Conservation (phyloP, 2,888 invertebrate species). For the Watsonalla binaria region DNA sequence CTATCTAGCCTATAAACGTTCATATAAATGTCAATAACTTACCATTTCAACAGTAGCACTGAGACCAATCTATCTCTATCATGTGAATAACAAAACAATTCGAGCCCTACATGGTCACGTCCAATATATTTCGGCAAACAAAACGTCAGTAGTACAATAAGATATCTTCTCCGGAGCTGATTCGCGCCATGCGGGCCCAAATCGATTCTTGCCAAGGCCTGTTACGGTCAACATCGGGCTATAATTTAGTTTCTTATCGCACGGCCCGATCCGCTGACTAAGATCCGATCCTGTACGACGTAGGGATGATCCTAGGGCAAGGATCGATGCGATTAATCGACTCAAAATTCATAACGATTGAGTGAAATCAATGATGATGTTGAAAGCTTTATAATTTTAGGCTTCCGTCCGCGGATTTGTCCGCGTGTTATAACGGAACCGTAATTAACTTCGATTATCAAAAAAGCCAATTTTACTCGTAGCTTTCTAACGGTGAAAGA, state of each 20-base stretch:
- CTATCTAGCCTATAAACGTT: too few relatives aligned
- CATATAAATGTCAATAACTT: too few relatives aligned
- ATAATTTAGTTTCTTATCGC: conserved; percentile 69
- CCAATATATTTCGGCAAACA: conserved; percentile 13
- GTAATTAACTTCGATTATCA: too few relatives aligned
- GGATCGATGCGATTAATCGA: neutral
- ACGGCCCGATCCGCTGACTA: conserved; percentile 56
- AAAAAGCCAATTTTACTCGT: too few relatives aligned
- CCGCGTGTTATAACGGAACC: too few relatives aligned
- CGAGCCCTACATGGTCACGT: neutral
- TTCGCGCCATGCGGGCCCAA: conserved; percentile 32
- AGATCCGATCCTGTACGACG: conserved; percentile 37
- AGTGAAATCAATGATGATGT: too few relatives aligned
- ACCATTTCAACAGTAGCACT: neutral
- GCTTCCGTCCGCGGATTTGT: too few relatives aligned
- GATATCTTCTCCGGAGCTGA: conserved; percentile 22
- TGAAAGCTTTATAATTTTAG: too few relatives aligned
- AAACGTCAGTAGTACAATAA: conserved; percentile 10
- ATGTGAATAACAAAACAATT: neutral
- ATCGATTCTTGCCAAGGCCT: conserved; percentile 26
- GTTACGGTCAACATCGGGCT: conserved; percentile 51
- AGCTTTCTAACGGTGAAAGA: too few relatives aligned
- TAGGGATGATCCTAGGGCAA: neutral
- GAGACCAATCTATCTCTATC: neutral
- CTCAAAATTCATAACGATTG: too few relatives aligned